phyloP scores from a whole-genome alignment of 1,140 invertebrate species.

The Ptiloglossa arizonensis region DNA sequence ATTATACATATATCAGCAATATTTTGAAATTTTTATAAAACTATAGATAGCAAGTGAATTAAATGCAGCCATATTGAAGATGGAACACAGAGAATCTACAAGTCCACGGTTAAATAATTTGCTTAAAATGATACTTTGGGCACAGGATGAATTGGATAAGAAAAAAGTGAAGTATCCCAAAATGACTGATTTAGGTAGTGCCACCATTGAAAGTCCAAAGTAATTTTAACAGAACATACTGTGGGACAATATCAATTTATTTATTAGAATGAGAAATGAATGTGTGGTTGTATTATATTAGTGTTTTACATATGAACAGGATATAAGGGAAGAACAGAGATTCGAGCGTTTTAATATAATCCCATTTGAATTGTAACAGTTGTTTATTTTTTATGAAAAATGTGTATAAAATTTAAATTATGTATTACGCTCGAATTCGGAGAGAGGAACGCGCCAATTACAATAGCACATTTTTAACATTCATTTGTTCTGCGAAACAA shows the following conservation, averaged over 20 bases:
- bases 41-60: slow-evolving; percentile 96
- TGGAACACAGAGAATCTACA: slow-evolving; percentile 94
- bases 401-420: slow-evolving; percentile 25
- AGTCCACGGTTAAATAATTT: slow-evolving; percentile 95
- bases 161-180: slow-evolving; percentile 96
- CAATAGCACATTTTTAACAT: slow-evolving; percentile 29
- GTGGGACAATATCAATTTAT: slow-evolving; percentile 52
- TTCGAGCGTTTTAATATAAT: slow-evolving; percentile 30
- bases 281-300: slow-evolving; percentile 43
- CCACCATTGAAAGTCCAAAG: slow-evolving; percentile 90
- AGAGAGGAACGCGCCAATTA: slow-evolving; percentile 26
- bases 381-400: slow-evolving; percentile 28
- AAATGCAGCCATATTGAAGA: slow-evolving; percentile 97
- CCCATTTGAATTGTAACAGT: slow-evolving; percentile 19
- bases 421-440: slow-evolving; percentile 14
- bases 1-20: slow-evolving; percentile 13
- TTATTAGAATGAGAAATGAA: slow-evolving; percentile 54
- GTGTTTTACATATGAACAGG: slow-evolving; percentile 15
- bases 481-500: neutral
- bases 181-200: slow-evolving; percentile 93
- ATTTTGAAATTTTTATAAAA: slow-evolving; percentile 29
- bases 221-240: slow-evolving; percentile 73
- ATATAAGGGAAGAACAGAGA: slow-evolving; percentile 12
- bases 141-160: slow-evolving; percentile 96
- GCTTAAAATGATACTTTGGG: slow-evolving; percentile 96